A percentile compares a stretch with the other conserved stretches of the same genome.
phyloP scores from a whole-genome alignment of 2,797 vertebrate species.

The Mormyrops boulengeri region DNA sequence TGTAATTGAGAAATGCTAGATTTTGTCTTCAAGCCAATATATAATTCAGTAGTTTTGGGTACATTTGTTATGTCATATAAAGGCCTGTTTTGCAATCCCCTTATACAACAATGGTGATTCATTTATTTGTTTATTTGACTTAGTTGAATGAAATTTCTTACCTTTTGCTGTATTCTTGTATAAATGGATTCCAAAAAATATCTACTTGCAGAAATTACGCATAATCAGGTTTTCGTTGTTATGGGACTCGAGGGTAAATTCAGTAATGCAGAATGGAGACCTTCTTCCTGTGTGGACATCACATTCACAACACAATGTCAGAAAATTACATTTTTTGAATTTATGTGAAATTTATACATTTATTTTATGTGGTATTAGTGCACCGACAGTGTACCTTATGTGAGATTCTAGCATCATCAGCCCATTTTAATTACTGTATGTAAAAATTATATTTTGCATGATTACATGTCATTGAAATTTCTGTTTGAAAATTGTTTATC shows the following conservation, averaged over 20 bases:
- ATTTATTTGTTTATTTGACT: background rate
- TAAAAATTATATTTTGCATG: background rate
- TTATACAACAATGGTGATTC: background rate
- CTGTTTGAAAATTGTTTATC: background rate
- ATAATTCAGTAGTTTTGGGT: background rate
- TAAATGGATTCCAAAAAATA: constrained; percentile 26
- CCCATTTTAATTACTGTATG: background rate
- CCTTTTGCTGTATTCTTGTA: constrained; percentile 16
- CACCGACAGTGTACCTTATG: background rate
- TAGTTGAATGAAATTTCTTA: constrained; percentile 21
- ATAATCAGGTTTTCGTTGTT: constrained; percentile 37
- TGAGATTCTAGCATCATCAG: background rate
- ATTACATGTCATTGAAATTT: background rate
- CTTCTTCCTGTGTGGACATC: background rate
- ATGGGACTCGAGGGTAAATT: background rate
- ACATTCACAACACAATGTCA: background rate
- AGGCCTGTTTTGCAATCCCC: background rate
- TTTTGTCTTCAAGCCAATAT: background rate
- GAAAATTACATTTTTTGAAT: background rate
- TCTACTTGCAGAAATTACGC: constrained; percentile 24
- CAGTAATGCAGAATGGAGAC: background rate
- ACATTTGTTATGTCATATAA: background rate
- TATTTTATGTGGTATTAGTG: background rate
- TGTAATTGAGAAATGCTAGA: background rate
- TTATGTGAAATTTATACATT: background rate